These are phyloP conservation scores for Phorcus lineatus DNA, from an alignment of 2,888 invertebrate species.

Conservation along the genomic window DNA sequence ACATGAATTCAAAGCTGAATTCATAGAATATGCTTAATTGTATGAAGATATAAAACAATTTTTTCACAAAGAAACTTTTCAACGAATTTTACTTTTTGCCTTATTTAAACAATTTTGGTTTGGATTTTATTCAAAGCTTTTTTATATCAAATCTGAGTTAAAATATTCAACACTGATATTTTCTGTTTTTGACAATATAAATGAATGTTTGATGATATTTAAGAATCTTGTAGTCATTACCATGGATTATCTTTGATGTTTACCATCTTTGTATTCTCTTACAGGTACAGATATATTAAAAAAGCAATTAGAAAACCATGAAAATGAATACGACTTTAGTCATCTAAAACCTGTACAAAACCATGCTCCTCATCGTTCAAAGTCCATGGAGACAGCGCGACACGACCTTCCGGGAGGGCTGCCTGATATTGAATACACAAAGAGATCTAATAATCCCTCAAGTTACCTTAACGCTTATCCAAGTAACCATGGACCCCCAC, in stretches of 20 bases:
- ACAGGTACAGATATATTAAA: conserved; percentile 71
- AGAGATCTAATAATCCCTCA: conserved; percentile 18
- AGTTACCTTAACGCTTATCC: conserved; percentile 32
- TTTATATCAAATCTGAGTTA: too few species aligned
- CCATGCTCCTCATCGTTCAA: conserved; percentile 68
- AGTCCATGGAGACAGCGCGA: conserved; percentile 54
- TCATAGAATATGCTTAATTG: too few species aligned
- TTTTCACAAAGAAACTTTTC: too few species aligned
- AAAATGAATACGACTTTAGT: conserved; percentile 63
- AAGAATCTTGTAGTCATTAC: background rate
- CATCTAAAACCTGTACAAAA: conserved; percentile 59
- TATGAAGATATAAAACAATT: too few species aligned
- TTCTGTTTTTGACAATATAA: too few species aligned
- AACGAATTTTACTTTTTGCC: too few species aligned
- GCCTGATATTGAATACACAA: background rate
- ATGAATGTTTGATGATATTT: too few species aligned
- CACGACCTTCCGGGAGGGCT: conserved; percentile 37
- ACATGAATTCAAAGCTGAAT: too few species aligned
- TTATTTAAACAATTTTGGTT: too few species aligned
- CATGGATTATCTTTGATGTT: background rate
- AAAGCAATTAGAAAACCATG: conserved; percentile 67
- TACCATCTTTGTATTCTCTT: background rate
- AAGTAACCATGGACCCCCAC: background rate
- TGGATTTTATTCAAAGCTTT: too few species aligned
- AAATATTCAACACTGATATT: too few species aligned